Percentiles rank a stretch among this genome's conserved stretches.
These are phyloP conservation scores for Diploscapter pachys DNA, from an alignment of 1,140 invertebrate genomes.

Conservation along the genomic window DNA sequence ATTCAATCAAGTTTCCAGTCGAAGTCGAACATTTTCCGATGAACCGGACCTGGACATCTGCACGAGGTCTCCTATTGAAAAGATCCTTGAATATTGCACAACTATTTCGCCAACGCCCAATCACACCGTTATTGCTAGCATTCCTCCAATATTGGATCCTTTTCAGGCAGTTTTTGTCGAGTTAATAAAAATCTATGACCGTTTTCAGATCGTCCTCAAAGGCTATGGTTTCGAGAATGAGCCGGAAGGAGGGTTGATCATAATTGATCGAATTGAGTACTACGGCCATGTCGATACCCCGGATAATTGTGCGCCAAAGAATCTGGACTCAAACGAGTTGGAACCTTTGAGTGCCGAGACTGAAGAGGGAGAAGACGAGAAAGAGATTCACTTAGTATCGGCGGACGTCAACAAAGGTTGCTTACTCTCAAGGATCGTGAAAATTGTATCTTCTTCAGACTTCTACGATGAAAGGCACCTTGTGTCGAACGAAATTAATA, in stretches of 20 bases:
- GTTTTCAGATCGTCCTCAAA: constrained; percentile 37
- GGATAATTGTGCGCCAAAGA: constrained; percentile 34
- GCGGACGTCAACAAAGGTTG: constrained; percentile 1
- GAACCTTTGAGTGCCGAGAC: constrained; percentile 12
- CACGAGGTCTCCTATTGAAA: constrained; percentile 27
- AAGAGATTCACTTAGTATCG: constrained; percentile 16
- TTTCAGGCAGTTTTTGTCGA: constrained; percentile 26
- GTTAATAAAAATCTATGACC: constrained; percentile 1
- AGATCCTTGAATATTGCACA: constrained; percentile 30
- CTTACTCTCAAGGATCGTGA: background rate
- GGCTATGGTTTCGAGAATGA: constrained; percentile 41
- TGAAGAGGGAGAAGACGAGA: background rate
- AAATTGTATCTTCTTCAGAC: background rate
- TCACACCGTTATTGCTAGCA: constrained; percentile 36
- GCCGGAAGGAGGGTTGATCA: constrained; percentile 39
- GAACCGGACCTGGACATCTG: constrained; percentile 40
- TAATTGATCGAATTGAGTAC: constrained; percentile 37
- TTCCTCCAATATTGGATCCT: constrained; percentile 38
- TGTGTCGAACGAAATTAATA: constrained; percentile 15
- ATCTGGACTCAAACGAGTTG: constrained; percentile 9
- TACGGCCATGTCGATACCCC: constrained; percentile 32
- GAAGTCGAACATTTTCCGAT: constrained; percentile 20
- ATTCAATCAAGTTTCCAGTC: constrained; percentile 6
- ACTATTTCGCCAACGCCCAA: constrained; percentile 33
- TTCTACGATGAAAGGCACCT: background rate